Evolutionary conservation across 2,888 invertebrate species (phyloP).

Genomic region (Amiota minor): DNA sequence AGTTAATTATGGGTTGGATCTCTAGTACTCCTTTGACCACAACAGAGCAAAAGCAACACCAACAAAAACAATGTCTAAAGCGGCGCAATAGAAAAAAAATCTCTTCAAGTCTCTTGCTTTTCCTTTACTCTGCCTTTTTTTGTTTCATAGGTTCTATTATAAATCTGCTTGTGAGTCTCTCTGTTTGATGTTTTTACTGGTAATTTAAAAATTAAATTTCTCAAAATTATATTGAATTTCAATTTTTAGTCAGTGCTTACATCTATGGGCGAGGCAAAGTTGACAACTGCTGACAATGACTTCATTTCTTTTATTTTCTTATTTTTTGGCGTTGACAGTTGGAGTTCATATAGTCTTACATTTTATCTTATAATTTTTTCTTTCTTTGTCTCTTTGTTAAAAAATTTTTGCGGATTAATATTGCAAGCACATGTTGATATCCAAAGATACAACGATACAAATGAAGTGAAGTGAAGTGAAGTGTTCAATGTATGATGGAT

Average conservation of each 20-base stretch:
- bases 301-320: slow-evolving; percentile 53
- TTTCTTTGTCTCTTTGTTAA: background rate
- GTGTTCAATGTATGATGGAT: too few relatives aligned
- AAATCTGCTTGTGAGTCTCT: slow-evolving; percentile 30
- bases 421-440: background rate
- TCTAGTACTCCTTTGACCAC: slow-evolving; percentile 60
- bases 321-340: slow-evolving; percentile 34
- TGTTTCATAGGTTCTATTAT: slow-evolving; percentile 21
- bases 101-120: slow-evolving; percentile 18
- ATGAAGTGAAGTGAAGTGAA: too few relatives aligned
- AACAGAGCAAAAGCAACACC: slow-evolving; percentile 54
- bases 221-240: slow-evolving; percentile 46
- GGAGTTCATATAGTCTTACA: slow-evolving; percentile 22
- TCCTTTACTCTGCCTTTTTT: slow-evolving; percentile 22
- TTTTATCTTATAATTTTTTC: background rate
- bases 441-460: too few relatives aligned
- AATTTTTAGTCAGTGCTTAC: slow-evolving; percentile 15
- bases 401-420: background rate
- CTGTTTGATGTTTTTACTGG: slow-evolving; percentile 58
- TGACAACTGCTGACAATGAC: slow-evolving; percentile 65
- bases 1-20: slow-evolving; percentile 68
- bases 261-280: slow-evolving; percentile 53
- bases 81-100: slow-evolving; percentile 6
- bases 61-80: slow-evolving; percentile 32
- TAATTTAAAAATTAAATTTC: slow-evolving; percentile 61